Base-by-base conservation (phyloP, 2,797 vertebrate genomes). In the Pangasius djambal region DNA sequence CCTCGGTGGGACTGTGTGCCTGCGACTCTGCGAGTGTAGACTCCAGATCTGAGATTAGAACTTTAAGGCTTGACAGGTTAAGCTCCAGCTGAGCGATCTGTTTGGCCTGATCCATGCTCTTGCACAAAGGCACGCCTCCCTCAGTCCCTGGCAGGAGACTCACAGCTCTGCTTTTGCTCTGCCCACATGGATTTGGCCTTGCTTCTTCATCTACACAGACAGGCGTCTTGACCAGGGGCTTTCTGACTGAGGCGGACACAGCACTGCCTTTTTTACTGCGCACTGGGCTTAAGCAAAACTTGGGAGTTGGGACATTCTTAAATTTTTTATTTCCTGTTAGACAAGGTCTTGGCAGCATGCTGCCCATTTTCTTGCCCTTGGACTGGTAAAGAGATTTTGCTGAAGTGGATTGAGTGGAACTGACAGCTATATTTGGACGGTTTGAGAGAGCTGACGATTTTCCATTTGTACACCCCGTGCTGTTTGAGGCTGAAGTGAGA, bases 41-140 rank as follows among this genome's bases (percentile, higher is more conserved):
- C 92, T 95, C 95, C 89, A 96, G 92, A 92, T 96, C 94, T 12
- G 94, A 95, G 90, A 96, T 96, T 85, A 95, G 63, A 3, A 90
- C 90, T 92, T 96, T 96, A 7, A 96, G 91, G 86, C 93, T 91
- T 61, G 92, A 95, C 70, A 96, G 92, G 90, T 93, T 95, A 18
- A 93, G 91, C 93, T 96, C 95, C 0, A 96, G 92, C 85, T 94
- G 93, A 82, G 95, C 92, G 16, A 96, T 94, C 91, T 95, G 94
- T 90, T 92, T 92, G 3, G 90, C 65, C 50, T 91, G 91, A 74
- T 88, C 83, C 52, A 94, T 94, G 90, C 90, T 94, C 79, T 86
- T 91, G 74, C 83, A 44, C 31, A 91, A 85, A 28, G 86, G 13
- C 0, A 9, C 44, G 10, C 52, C 86, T 50, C 20, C 74, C 50